Base-by-base conservation (phyloP, 2,797 vertebrate genomes). In the Gadopsis bispinosus region DNA sequence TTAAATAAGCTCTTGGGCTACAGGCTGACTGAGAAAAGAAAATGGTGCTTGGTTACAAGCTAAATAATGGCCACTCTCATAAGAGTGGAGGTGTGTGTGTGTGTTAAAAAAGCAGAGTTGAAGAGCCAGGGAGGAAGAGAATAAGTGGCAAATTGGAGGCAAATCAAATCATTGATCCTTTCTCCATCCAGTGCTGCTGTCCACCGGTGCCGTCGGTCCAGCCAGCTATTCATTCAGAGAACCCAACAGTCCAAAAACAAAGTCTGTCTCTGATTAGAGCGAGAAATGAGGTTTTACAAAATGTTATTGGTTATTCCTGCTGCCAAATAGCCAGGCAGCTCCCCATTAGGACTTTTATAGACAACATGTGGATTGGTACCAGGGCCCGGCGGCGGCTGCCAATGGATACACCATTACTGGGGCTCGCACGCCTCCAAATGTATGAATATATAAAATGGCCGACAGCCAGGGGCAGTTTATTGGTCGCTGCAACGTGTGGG, bases 281-380 rank as follows among this genome's bases (percentile, higher is more conserved):
- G 72, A 91, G 85, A 91, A 91, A 90, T 87, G 67, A 88, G 90
- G 56, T 88, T 88, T 88, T 86, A 87, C 86, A 69, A 83, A 89
- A 88, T 86, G 84, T 91, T 89, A 90, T 88, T 89, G 91, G 90
- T 85, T 81, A 77, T 81, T 88, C 70, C 59, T 66, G 55, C 73
- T 87, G 90, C 92, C 89, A 92, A 94, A 88, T 65, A 76, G 81
- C 72, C 79, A 68, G 82, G 84, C 89, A 64, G 81, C 79, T 84
- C 79, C 83, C 86, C 84, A 87, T 91, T 86, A 78, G 75, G 55
- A 68, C 76, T 72, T 87, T 87, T 91, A 90, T 84, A 75, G 88
- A 85, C 86, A 82, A 85, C 86, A 86, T 84, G 88, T 91, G 89
- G 89, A 90, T 70, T 45, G 5, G 63, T 71, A 88, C 83, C 85